Conservation (phyloP, 2,888 invertebrate genomes). For the Xanthorhoe designata region DNA sequence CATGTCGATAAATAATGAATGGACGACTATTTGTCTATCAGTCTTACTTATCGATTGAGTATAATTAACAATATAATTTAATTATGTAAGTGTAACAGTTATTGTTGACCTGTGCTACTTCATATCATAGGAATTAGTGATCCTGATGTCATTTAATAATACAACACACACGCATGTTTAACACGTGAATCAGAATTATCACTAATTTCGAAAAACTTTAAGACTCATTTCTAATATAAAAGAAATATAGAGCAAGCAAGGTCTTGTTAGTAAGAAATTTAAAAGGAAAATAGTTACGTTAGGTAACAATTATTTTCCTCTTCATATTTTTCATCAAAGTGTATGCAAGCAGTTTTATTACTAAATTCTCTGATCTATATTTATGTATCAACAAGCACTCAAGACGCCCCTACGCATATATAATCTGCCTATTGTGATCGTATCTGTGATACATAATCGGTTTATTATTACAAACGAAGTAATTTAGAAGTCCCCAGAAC, state of each 20-base stretch:
- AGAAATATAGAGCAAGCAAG: no score
- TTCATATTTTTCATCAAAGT: no score
- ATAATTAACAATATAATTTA: conserved; percentile 16
- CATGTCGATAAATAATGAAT: conserved; percentile 36
- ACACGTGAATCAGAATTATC: not conserved
- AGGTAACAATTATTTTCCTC: no score
- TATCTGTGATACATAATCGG: conserved; percentile 36
- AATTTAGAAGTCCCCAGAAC: conserved; percentile 26
- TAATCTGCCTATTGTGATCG: conserved; percentile 34
- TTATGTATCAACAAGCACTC: conserved; percentile 33
- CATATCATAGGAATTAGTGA: not conserved
- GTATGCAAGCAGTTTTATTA: not conserved
- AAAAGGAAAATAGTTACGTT: no score
- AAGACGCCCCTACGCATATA: conserved; percentile 39
- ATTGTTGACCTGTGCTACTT: not conserved
- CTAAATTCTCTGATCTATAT: not conserved
- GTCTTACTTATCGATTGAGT: conserved; percentile 23
- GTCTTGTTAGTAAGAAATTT: no score
- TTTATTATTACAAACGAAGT: conserved; percentile 31
- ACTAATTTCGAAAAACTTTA: not conserved
- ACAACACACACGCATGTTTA: no score
- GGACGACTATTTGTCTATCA: conserved; percentile 40
- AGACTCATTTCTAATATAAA: no score
- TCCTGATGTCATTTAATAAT: not conserved
- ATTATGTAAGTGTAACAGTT: conserved; percentile 11